Conservation (phyloP, 1,140 invertebrate species). For the Nephila pilipes region DNA sequence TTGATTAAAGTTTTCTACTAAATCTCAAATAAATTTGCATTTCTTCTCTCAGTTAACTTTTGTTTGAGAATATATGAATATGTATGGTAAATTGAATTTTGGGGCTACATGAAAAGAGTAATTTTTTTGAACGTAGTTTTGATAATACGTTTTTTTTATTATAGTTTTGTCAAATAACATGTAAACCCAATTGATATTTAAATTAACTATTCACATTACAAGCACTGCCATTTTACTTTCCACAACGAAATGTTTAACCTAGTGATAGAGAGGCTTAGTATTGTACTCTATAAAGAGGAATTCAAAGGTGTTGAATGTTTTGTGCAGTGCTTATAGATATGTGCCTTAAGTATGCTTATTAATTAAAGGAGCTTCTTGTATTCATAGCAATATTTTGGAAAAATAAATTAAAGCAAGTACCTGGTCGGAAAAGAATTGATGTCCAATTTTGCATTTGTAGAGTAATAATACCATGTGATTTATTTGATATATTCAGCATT, state of each 20-base stretch:
- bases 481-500: not conserved
- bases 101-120: not conserved
- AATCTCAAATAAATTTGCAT: too few relatives aligned
- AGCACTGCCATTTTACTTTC: constrained; percentile 75
- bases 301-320: not conserved
- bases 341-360: constrained; percentile 64
- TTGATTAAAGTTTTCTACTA: too few relatives aligned
- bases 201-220: constrained; percentile 16
- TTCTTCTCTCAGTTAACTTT: too few relatives aligned
- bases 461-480: not conserved
- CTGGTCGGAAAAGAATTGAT: not conserved
- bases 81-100: not conserved
- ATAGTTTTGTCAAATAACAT: not conserved
- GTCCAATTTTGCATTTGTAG: not conserved
- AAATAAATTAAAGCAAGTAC: too few relatives aligned
- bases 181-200: not conserved
- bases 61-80: not conserved
- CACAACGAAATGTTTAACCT: constrained; percentile 67
- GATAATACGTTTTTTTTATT: not conserved
- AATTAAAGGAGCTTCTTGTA: not conserved
- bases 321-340: constrained; percentile 58
- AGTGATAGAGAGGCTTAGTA: constrained; percentile 54
- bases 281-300: constrained; percentile 46
- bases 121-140: not conserved
- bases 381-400: not conserved